Base-by-base conservation (phyloP, 1,140 invertebrate genomes). In the Ganaspis sp. region DNA sequence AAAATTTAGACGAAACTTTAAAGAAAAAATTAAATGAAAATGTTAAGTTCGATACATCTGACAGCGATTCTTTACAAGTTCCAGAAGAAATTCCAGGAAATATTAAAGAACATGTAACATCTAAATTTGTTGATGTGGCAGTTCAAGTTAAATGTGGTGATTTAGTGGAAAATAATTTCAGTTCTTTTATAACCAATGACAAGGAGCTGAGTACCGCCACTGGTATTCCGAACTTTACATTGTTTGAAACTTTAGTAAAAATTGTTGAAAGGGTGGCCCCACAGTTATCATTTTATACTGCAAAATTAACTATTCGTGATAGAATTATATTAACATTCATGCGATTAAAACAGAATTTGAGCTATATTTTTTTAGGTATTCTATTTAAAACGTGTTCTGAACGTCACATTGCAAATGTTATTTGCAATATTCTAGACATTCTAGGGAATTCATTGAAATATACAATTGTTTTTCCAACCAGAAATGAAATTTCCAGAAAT, bases 401-500 rank as follows among this genome's bases (percentile, higher is more conserved):
- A n/a, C 15, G 42, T 3, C 42, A 45, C n/a, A 45, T 45, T 45
- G 0, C 42, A 45, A 45, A 45, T 45, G n/a, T 45, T 1, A 45
- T 45, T 45, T 45, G 42, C 42, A 45, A 45, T 45, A 45, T 4
- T 40, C 53, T 72, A 9, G 42, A 53, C 4, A 38, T 72, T 72
- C 29, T 49, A n/a, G 23, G 49, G 12, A 12, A n/a, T 15, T 4
- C 42, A n/a, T 19, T 79, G 64, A 69, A 54, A 19, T n/a, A 12
- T 38, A 8, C 69, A 37, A 49, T 79, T 42, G 3, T 23, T 9
- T 81, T 70, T 38, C 80, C 76, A 5, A 38, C 29, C 0, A 76
- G 71, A 42, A 70, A 78, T 11, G 77, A 78, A 72, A 78, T 77
- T 49, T 64, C n/a, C 17, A 75, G 53, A 58, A 82, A 79, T 72